Conservation (phyloP, 2,888 invertebrate genomes). For the Campoletis raptor region DNA sequence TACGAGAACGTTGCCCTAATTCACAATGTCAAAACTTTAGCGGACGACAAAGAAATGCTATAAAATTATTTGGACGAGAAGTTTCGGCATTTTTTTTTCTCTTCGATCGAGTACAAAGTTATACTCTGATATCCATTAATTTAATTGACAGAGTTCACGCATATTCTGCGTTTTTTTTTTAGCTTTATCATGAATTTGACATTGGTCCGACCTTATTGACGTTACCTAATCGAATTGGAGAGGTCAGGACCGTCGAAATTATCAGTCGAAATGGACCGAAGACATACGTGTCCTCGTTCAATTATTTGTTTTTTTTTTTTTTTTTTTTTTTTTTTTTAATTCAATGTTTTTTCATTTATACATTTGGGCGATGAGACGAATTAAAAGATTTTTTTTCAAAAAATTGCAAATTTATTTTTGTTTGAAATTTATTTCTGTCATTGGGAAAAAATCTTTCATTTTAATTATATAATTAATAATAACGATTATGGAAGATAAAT, state of each 20-base stretch:
- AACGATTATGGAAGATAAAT: background rate
- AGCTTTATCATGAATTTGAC: slow-evolving; percentile 74
- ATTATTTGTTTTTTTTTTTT: slow-evolving; percentile 5
- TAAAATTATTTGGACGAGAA: background rate
- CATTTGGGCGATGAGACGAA: background rate
- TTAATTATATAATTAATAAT: too few species aligned
- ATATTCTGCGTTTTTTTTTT: slow-evolving; percentile 23
- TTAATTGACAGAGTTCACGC: slow-evolving; percentile 33
- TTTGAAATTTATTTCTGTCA: background rate
- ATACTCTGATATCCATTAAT: background rate
- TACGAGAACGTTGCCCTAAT: slow-evolving; percentile 13
- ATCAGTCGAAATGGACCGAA: slow-evolving; percentile 49
- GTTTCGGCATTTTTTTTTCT: background rate
- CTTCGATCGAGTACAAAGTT: slow-evolving; percentile 1
- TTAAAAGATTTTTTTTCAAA: background rate
- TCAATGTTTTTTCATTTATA: slow-evolving; percentile 10
- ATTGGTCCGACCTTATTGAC: slow-evolving; percentile 82
- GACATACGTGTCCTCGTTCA: background rate
- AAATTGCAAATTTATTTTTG: background rate
- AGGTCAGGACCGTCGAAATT: slow-evolving; percentile 78
- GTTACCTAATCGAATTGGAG: slow-evolving; percentile 81
- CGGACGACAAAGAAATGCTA: background rate
- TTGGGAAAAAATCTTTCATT: too few species aligned
- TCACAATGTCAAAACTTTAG: background rate
- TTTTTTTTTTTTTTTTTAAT: background rate